A percentile compares a stretch with the other conserved stretches of the same genome.
Conservation (phyloP, 2,113 vertebrate genomes). For the Oxyura jamaicensis region DNA sequence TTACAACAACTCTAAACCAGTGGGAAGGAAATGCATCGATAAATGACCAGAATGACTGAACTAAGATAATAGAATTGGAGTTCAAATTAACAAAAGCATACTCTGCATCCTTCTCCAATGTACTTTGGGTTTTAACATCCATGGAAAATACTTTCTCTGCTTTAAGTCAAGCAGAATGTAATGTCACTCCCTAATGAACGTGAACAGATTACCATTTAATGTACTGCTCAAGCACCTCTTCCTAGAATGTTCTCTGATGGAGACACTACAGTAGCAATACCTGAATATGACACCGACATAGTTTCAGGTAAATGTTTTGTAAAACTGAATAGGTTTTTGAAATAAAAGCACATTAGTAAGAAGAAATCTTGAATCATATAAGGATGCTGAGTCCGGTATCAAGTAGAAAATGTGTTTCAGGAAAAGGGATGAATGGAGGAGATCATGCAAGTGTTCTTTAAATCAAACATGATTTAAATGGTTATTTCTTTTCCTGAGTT, state of each 20-base stretch:
- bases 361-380: background rate
- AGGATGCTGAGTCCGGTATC: background rate
- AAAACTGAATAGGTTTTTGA: background rate
- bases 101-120: background rate
- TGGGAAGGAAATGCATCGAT: background rate
- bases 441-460: background rate
- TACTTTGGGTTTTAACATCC: background rate
- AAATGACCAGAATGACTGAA: background rate
- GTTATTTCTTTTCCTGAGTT: background rate
- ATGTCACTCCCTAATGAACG: background rate
- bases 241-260: background rate
- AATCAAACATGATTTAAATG: background rate
- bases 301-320: background rate
- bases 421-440: background rate
- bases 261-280: background rate
- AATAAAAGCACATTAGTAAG: background rate
- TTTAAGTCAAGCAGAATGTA: background rate
- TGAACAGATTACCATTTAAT: background rate
- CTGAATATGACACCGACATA: background rate
- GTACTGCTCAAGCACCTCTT: background rate
- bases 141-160: background rate
- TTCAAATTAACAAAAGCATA: background rate
- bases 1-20: background rate
- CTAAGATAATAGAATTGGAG: background rate
- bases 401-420: background rate